Base-by-base conservation (phyloP, 2,888 invertebrate genomes). In the Melinopterus prodromus region DNA sequence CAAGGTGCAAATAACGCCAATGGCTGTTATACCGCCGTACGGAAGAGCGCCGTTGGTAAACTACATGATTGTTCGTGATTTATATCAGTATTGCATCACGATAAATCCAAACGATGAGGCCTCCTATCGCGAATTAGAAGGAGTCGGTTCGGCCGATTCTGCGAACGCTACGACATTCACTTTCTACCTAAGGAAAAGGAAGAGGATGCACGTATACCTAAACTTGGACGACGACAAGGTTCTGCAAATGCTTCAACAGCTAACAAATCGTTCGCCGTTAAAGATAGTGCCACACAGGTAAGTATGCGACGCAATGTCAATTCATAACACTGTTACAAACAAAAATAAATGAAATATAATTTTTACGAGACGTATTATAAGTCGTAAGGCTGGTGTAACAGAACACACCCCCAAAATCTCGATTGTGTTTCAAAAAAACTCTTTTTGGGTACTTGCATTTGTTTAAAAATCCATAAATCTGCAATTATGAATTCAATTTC, bases 31-130 rank as follows among this genome's bases (percentile, higher is more conserved):
- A 15, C 71, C 71, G 4, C n/a, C 71, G 12, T 16, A 71, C 35
- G 71, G 71, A 71, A 15, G 71, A 71, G 16, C 71, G 16, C 71
- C 71, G 9, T 35, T 71, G 12, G 26, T 71, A 26, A 71, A 35
- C 35, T 15, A 15, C 12, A 71, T 71, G 71, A 35, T 71, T 35
- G 26, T 14, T 26, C 16, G 71, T 12, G 71, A 71, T 71, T 26
- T 71, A 5, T 12, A n/a, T 6, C 71, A 71, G 7, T 71, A n/a
- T 35, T 16, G 26, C 12, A 71, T 71, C 16, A 71, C 71, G 16
- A 71, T 71, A 4, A 71, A 71, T 15, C 71, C 71, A 0, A 71
- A 71, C 6, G 71, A 71, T 6, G 71, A 71, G 15, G 12, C 16
- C 12, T 15, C 71, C 9, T 35, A 15, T 16, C 12, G 71, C 12